phyloP scores from a whole-genome alignment of 2,113 vertebrate genomes.

The Aythya baeri region DNA sequence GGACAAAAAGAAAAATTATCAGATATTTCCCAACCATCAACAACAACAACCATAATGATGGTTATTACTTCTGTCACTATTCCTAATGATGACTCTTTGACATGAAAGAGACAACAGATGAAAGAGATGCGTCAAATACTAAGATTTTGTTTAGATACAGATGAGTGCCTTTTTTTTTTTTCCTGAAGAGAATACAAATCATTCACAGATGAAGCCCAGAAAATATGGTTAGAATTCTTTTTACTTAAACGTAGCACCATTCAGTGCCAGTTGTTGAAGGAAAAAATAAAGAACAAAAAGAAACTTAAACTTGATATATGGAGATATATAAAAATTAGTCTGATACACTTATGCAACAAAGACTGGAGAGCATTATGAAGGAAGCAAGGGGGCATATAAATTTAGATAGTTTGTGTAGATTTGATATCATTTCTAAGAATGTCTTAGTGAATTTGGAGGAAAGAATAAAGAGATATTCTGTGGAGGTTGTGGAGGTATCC shows the following conservation, averaged over 20 bases:
- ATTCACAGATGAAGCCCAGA: not conserved
- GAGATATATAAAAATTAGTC: not conserved
- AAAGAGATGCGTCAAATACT: not conserved
- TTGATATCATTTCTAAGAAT: not conserved
- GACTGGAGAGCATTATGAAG: not conserved
- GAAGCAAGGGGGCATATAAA: not conserved
- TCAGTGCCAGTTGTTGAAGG: not conserved
- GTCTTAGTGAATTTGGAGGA: not conserved
- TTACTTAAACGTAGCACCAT: not conserved
- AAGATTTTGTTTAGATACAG: not conserved
- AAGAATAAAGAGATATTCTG: not conserved
- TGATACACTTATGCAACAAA: not conserved
- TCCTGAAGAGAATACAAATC: not conserved
- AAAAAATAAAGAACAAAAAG: not conserved
- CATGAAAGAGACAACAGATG: not conserved
- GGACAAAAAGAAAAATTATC: not conserved
- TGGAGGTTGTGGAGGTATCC: not conserved
- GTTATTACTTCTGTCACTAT: not conserved
- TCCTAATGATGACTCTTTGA: not conserved
- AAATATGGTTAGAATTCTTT: not conserved
- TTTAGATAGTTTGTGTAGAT: not conserved
- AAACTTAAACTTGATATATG: not conserved
- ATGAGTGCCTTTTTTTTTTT: accelerated
- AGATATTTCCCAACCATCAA: not conserved
- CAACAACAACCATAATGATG: too few relatives aligned